Evolutionary conservation across 2,797 vertebrate species (phyloP).

Genomic region (Channa striata): DNA sequence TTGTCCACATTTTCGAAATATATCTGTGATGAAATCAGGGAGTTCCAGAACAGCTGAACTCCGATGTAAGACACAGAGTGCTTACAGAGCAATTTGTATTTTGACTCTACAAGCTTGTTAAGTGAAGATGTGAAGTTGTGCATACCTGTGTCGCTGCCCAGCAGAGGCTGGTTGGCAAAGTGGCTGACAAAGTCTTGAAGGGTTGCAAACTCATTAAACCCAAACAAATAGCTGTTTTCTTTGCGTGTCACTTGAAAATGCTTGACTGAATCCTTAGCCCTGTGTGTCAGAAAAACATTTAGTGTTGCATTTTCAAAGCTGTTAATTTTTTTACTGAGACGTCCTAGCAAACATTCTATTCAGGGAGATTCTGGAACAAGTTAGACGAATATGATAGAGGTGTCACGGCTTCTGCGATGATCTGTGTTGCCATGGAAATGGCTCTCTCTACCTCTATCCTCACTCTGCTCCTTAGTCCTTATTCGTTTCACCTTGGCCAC

Average conservation of each 20-base stretch:
- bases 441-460: too few species aligned
- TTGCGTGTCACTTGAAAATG: slow-evolving; percentile 91
- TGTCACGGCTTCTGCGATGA: too few species aligned
- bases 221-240: slow-evolving; percentile 87
- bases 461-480: too few species aligned
- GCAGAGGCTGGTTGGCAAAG: slow-evolving; percentile 95
- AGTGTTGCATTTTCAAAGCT: not conserved
- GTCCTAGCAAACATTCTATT: too few species aligned
- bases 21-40: too few species aligned
- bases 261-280: slow-evolving; percentile 96
- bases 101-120: not conserved
- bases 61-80: too few species aligned
- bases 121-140: not conserved
- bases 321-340: not conserved
- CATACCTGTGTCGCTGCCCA: slow-evolving; percentile 96
- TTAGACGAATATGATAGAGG: too few species aligned
- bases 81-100: not conserved
- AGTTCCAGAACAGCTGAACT: too few species aligned
- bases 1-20: too few species aligned
- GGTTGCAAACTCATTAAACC: slow-evolving; percentile 91
- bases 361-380: too few species aligned
- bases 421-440: too few species aligned
- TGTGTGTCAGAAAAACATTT: slow-evolving; percentile 62
- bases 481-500: too few species aligned
- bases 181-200: slow-evolving; percentile 92